These are phyloP conservation scores for Caenorhabditis tropicalis DNA, from an alignment of 1,140 invertebrate species.

Conservation along the genomic window DNA sequence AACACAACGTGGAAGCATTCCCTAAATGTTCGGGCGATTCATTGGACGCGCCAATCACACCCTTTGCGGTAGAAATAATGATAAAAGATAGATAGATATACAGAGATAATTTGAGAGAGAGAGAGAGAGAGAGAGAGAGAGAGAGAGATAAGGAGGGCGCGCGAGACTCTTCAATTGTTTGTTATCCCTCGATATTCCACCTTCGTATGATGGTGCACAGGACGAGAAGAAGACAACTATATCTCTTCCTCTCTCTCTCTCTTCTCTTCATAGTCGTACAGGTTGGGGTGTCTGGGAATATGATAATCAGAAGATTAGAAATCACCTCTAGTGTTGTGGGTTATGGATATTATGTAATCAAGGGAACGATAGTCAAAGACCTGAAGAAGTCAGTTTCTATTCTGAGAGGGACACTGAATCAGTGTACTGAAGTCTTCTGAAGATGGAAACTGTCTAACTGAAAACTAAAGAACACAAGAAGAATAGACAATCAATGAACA, in stretches of 20 bases:
- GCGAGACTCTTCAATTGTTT: slow-evolving; percentile 27
- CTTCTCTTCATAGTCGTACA: background rate
- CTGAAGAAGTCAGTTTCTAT: too few species aligned
- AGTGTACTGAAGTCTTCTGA: too few species aligned
- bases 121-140: background rate
- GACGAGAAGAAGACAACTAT: background rate
- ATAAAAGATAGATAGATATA: slow-evolving; percentile 18
- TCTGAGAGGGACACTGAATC: too few species aligned
- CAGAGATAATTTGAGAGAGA: too few species aligned
- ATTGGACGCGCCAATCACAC: slow-evolving; percentile 41
- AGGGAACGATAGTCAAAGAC: too few species aligned
- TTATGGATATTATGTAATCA: too few species aligned
- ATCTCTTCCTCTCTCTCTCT: background rate
- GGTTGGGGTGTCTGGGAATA: slow-evolving; percentile 12
- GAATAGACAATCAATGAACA: too few species aligned
- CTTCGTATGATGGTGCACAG: background rate
- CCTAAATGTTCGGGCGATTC: slow-evolving; percentile 18
- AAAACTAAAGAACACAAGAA: too few species aligned
- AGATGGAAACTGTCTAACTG: too few species aligned
- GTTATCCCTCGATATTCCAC: background rate
- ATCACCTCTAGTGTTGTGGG: background rate
- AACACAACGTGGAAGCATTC: slow-evolving; percentile 41
- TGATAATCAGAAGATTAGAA: background rate
- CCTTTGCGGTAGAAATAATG: slow-evolving; percentile 30
- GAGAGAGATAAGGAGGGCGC: background rate